These are phyloP conservation scores for Hydra vulgaris DNA, from an alignment of 30 jellyfish, hydroid and myxozoan genomes.

Conservation along the genomic window DNA sequence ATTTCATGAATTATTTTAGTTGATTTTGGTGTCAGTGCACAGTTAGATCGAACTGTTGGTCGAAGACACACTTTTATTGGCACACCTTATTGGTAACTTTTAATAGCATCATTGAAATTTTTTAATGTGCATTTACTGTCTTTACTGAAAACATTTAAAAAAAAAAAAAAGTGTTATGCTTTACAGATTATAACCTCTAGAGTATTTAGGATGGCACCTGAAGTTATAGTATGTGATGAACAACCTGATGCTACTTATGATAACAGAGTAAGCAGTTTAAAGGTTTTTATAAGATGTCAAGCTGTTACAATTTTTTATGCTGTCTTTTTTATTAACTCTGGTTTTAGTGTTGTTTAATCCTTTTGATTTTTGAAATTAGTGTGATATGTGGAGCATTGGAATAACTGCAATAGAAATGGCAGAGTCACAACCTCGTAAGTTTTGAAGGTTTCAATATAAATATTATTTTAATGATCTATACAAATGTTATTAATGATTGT, in stretches of 20 bases:
- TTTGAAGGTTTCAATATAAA: neutral
- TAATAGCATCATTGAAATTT: neutral
- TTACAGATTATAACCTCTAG: neutral
- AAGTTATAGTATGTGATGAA: conserved; percentile 97
- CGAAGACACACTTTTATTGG: conserved; percentile 96
- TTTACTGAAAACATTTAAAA: neutral
- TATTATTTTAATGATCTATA: no score
- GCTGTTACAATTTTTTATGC: neutral
- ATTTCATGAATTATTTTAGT: conserved; percentile 38
- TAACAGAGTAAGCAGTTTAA: conserved; percentile 55
- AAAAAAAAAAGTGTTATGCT: neutral
- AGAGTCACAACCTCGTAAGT: conserved; percentile 98
- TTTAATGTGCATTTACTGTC: neutral
- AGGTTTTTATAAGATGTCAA: neutral
- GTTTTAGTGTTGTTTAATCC: no score
- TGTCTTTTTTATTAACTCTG: no score
- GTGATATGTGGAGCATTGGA: conserved; percentile 99
- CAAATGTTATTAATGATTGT: no score
- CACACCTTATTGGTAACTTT: conserved; percentile 94
- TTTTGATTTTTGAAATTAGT: conserved; percentile 39
- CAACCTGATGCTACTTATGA: conserved; percentile 99
- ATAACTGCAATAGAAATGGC: conserved; percentile 99
- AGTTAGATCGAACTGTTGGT: conserved; percentile 95
- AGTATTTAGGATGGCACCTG: conserved; percentile 97
- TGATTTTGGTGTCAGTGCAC: conserved; percentile 99